These are phyloP conservation scores for Gortyna flavago DNA, from an alignment of 2,888 invertebrate genomes.

Conservation along the genomic window DNA sequence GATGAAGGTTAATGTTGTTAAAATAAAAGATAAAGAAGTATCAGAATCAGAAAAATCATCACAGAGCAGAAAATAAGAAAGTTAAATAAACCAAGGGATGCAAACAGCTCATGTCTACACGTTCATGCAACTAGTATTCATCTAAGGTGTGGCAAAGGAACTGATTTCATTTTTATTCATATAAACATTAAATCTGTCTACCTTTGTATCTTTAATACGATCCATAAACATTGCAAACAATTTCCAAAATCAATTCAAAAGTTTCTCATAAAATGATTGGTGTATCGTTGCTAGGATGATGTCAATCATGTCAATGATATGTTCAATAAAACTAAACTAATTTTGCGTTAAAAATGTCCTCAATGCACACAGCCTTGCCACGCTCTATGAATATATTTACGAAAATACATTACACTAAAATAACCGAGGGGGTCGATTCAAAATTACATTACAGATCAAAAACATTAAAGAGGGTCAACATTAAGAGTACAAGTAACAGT, in stretches of 20 bases:
- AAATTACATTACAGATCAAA: conserved; percentile 88
- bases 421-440: conserved; percentile 88
- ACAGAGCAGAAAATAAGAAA: conserved; percentile 75
- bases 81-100: conserved; percentile 73
- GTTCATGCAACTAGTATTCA: conserved; percentile 87
- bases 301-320: conserved; percentile 84
- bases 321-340: conserved; percentile 87
- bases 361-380: conserved; percentile 93
- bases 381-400: conserved; percentile 90
- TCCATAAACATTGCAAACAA: conserved; percentile 83
- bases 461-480: conserved; percentile 88
- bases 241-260: conserved; percentile 81
- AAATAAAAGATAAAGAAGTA: conserved; percentile 73
- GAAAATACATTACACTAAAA: conserved; percentile 88
- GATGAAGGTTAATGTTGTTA: conserved; percentile 83
- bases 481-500: conserved; percentile 85
- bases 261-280: conserved; percentile 85
- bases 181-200: conserved; percentile 82
- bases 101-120: conserved; percentile 81
- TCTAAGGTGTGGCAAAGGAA: conserved; percentile 90
- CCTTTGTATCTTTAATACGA: conserved; percentile 78
- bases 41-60: conserved; percentile 77
- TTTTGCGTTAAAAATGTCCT: conserved; percentile 90
- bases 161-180: conserved; percentile 85
- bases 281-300: conserved; percentile 87